Evolutionary conservation across 2,113 vertebrate species (phyloP).

Genomic region (Bubo scandiacus): DNA sequence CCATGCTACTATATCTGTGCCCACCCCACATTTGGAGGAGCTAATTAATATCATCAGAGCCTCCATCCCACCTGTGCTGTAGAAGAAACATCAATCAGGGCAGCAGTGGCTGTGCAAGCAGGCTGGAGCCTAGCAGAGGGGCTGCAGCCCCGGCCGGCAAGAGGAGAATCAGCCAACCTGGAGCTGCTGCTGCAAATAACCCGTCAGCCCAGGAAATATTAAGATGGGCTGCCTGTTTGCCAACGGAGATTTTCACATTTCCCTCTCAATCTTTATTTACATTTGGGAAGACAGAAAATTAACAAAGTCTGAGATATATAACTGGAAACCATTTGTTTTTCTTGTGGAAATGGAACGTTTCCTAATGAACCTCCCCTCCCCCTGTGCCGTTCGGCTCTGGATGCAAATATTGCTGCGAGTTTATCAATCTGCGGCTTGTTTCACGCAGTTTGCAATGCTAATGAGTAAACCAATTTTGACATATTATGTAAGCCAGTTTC

Average conservation of each 20-base stretch:
- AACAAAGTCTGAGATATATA: background rate
- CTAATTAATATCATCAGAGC: background rate
- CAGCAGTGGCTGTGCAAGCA: background rate
- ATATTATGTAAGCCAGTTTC: conserved; percentile 69
- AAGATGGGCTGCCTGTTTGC: background rate
- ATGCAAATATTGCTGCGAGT: conserved; percentile 55
- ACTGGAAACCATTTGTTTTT: conserved; percentile 48
- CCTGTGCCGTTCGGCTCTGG: conserved; percentile 19
- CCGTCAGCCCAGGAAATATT: background rate
- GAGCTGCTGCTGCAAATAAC: background rate
- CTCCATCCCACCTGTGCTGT: background rate
- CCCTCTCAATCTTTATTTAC: conserved; percentile 18
- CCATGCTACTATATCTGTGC: background rate
- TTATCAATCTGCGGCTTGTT: conserved; percentile 59
- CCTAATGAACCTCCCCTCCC: conserved; percentile 60
- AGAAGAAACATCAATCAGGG: background rate
- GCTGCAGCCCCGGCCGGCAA: background rate
- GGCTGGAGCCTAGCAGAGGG: background rate
- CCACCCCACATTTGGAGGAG: background rate
- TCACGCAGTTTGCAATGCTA: conserved; percentile 67
- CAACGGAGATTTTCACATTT: conserved; percentile 4
- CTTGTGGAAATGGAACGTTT: conserved; percentile 5
- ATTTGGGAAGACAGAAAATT: conserved; percentile 24
- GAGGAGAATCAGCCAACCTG: background rate
- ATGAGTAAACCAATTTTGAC: conserved; percentile 68